Percentiles rank a stretch among this genome's conserved stretches.
Conservation (phyloP, 2,888 invertebrate species). For the Caenorhabditis macrosperma region DNA sequence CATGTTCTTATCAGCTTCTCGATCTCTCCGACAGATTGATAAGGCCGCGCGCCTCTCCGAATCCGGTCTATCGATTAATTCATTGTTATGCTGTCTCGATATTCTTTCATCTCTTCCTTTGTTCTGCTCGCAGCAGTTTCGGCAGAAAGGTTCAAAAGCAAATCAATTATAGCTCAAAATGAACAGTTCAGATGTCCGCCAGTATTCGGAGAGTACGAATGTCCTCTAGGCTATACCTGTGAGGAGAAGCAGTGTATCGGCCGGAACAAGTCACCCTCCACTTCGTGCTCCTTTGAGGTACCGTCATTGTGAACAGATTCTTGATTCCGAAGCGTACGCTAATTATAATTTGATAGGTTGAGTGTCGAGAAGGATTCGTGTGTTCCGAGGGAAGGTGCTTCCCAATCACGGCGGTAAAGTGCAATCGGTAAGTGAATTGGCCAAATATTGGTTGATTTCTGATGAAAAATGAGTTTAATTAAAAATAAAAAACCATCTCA, state of each 20-base stretch:
- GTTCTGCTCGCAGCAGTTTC: too few species aligned
- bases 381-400: conserved; percentile 72
- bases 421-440: conserved; percentile 67
- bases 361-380: conserved; percentile 64
- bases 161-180: background rate
- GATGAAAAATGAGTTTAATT: background rate
- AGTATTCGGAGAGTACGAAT: conserved; percentile 76
- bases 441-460: background rate
- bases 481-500: conserved; percentile 11
- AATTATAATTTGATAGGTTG: conserved; percentile 56
- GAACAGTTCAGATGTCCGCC: conserved; percentile 72
- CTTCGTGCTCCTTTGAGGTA: conserved; percentile 68
- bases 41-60: background rate
- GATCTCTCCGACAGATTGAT: background rate
- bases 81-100: too few species aligned
- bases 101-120: too few species aligned
- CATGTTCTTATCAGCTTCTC: conserved; percentile 9
- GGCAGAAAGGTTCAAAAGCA: background rate
- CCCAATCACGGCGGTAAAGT: conserved; percentile 70
- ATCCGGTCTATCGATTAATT: conserved; percentile 8
- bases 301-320: too few species aligned
- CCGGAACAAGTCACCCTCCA: conserved; percentile 59
- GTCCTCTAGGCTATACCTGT: conserved; percentile 71
- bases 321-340: background rate
- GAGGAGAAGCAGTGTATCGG: conserved; percentile 70